Percentiles rank a stretch among this genome's conserved stretches.
Evolutionary conservation across 1,140 invertebrate genomes (phyloP).

Genomic region (Drosophila sucinea): DNA sequence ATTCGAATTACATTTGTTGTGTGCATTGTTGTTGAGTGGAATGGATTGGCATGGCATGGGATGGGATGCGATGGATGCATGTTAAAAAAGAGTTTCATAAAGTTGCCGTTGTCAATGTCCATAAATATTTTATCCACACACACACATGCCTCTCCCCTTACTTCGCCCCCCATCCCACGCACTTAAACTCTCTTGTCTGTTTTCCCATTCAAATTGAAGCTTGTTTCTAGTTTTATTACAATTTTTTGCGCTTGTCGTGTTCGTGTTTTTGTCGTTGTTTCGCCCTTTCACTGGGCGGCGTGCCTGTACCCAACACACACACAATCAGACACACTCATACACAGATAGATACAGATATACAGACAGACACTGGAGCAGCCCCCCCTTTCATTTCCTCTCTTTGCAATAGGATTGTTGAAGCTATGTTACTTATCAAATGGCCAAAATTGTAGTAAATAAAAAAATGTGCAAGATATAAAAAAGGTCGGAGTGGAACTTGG

Average conservation of each 20-base stretch:
- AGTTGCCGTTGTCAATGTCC: constrained; percentile 61
- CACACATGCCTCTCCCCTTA: constrained; percentile 10
- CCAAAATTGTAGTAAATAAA: neutral
- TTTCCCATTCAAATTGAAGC: constrained; percentile 67
- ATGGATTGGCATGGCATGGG: neutral
- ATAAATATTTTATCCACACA: constrained; percentile 64
- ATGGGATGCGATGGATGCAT: constrained; percentile 4
- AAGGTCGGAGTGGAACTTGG: neutral
- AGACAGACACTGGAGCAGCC: constrained; percentile 35
- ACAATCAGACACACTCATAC: constrained; percentile 33
- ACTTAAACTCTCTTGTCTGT: constrained; percentile 7
- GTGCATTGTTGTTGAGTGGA: constrained; percentile 3
- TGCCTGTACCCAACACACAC: constrained; percentile 67
- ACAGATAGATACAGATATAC: constrained; percentile 29
- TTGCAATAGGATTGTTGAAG: constrained; percentile 42
- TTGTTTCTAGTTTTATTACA: constrained; percentile 80
- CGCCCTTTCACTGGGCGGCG: constrained; percentile 66
- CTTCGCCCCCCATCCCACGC: constrained; percentile 20
- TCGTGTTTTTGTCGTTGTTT: constrained; percentile 72
- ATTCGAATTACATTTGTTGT: constrained; percentile 38
- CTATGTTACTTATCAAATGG: constrained; percentile 12
- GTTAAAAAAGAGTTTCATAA: constrained; percentile 60
- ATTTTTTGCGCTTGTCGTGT: constrained; percentile 75
- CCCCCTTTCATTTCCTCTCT: constrained; percentile 8
- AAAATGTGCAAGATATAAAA: constrained; percentile 6